Base-by-base conservation (phyloP, 1,140 invertebrate genomes). In the Coenobita brevimanus region DNA sequence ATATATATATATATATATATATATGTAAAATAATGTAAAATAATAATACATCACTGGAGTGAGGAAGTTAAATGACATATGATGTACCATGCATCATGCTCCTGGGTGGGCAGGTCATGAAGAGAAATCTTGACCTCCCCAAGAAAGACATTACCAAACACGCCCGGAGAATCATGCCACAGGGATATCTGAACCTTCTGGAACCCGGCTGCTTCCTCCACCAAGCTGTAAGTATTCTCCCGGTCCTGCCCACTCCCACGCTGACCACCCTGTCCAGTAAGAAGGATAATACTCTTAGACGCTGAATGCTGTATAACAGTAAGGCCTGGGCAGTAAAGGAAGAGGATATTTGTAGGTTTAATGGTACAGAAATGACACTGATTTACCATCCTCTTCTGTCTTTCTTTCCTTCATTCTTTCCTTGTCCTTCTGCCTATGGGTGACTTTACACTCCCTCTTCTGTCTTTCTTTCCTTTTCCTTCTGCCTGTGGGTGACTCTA, bases 101-200 rank as follows among this genome's bases (percentile, higher is more conserved):
- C 94, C 54, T 78, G 30, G 24, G 27, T 21, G 15, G 83, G 38
- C 67, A 95, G 93, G 82, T 95, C 96, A 67, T 94, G 93, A 90
- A 97, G 93, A 30, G 95, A 96, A 89, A 97, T 94, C 90, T 95
- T 94, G 76, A 98, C 95, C 93, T 98, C 97, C 33, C 97, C 97
- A 13, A 98, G 94, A 93, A 98, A 98, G 60, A 96, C 94, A 91
- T 96, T 95, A 82, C 94, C 95, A 84, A 95, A 94, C 92, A 96
- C 95, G 67, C 95, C 95, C 15, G 95, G 93, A 17, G 95, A 95
- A 91, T 97, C 96, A 92, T 98, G 97, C 96, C 96, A 97, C 62
- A 98, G 92, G 21, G 96, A 95, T 81, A 98, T 95, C 90, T 95
- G 94, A 91, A 96, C 94, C 93, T 97, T 96, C 91, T 79, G 79